phyloP scores from a whole-genome alignment of 2,797 vertebrate species.

The Platyrinchus mystaceus region DNA sequence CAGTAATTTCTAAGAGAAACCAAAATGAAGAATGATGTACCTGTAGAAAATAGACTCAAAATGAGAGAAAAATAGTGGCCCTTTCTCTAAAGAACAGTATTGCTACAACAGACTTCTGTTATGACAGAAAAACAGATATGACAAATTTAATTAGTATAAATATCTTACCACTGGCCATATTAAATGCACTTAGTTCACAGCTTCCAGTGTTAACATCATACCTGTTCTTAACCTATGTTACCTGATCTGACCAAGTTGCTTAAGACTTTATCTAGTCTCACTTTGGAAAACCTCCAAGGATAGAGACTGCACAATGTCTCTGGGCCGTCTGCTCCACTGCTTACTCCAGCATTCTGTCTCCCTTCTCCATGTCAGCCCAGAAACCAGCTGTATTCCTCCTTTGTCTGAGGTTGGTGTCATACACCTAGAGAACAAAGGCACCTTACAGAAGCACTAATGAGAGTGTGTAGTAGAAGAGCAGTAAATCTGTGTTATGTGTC shows the following conservation, averaged over 20 bases:
- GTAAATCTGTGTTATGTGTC: conserved; percentile 30
- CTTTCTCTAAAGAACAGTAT: neutral
- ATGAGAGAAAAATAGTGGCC: neutral
- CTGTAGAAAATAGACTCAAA: neutral
- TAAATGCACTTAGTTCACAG: neutral
- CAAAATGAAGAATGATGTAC: neutral
- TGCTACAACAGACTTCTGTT: neutral
- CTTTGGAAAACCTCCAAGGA: neutral
- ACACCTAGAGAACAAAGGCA: conserved; percentile 17
- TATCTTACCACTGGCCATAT: neutral
- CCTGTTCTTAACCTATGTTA: neutral
- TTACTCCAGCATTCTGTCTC: neutral
- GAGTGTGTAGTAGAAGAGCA: neutral
- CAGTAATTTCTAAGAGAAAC: neutral
- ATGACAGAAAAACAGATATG: neutral
- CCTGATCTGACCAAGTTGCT: neutral
- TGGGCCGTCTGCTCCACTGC: neutral
- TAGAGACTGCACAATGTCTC: neutral
- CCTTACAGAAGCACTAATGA: conserved; percentile 18
- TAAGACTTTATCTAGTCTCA: neutral
- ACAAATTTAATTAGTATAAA: neutral
- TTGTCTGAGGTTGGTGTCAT: neutral
- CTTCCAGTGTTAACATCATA: neutral
- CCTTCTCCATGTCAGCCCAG: neutral
- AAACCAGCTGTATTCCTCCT: neutral